phyloP scores from a whole-genome alignment of 2,888 invertebrate genomes.

The Cataglyphis albicans region DNA sequence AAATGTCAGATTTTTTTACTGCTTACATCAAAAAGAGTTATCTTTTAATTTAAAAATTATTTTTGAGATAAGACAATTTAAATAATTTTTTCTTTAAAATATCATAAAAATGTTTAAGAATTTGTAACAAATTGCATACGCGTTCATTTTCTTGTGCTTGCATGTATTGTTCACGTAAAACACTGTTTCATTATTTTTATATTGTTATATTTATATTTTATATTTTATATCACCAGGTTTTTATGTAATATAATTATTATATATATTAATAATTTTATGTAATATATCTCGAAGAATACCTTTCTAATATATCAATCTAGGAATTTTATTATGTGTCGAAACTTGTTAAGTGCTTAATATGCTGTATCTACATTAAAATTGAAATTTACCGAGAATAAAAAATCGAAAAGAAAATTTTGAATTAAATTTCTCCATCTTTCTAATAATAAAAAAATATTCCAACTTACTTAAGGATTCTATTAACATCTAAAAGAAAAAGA shows the following conservation, averaged over 20 bases:
- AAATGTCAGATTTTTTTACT: neutral
- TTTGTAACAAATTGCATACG: neutral
- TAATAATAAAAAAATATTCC: neutral
- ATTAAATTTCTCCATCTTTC: neutral
- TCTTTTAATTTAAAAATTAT: neutral
- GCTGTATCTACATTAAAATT: too few species aligned
- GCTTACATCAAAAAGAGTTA: neutral
- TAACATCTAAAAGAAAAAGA: neutral
- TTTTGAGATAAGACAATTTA: neutral
- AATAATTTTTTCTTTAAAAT: neutral
- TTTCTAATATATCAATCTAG: neutral
- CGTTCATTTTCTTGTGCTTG: neutral
- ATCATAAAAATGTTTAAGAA: neutral
- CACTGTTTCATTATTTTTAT: too few species aligned
- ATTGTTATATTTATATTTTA: neutral
- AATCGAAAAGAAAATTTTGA: neutral
- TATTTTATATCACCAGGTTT: constrained; percentile 5
- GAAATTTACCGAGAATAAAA: neutral
- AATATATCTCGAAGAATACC: neutral
- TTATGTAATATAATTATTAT: neutral
- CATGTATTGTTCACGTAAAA: neutral
- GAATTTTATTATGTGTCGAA: neutral
- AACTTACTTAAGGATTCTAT: neutral
- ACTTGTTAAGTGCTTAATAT: neutral
- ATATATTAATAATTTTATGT: too few species aligned